A percentile compares a stretch with the other conserved stretches of the same genome.
phyloP scores from a whole-genome alignment of 2,113 vertebrate genomes.

The Perccottus glenii region DNA sequence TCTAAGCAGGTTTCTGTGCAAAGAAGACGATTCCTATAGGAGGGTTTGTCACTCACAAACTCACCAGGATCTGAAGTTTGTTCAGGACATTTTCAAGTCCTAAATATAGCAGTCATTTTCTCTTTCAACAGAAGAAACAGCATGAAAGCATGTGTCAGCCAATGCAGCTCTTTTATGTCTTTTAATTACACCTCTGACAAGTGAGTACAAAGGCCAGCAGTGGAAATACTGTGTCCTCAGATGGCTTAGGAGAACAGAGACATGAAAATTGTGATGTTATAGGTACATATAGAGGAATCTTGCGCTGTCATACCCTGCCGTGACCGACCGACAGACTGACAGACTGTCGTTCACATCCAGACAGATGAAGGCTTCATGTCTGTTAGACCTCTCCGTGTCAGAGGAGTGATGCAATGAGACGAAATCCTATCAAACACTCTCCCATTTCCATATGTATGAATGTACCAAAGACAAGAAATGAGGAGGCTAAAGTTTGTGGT shows the following conservation, averaged over 20 bases:
- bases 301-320: constrained; percentile 1
- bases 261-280: neutral
- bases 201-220: neutral
- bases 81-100: neutral
- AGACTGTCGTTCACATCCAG: constrained; percentile 3
- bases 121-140: neutral
- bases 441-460: constrained; percentile 19
- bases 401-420: constrained; percentile 58
- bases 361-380: constrained; percentile 45
- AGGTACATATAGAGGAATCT: neutral
- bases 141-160: neutral
- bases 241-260: neutral
- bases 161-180: constrained; percentile 8
- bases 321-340: constrained; percentile 13
- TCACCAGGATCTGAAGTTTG: neutral
- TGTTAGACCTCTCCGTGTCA: constrained; percentile 42
- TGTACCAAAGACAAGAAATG: neutral
- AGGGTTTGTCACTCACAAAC: neutral
- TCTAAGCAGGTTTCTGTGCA: neutral
- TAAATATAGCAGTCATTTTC: neutral
- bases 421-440: constrained; percentile 46
- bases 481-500: neutral
- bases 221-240: neutral
- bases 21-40: neutral
- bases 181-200: neutral